Percentiles rank a stretch among this genome's conserved stretches.
phyloP scores from a whole-genome alignment of 2,888 invertebrate genomes.

The Heliconius sara region DNA sequence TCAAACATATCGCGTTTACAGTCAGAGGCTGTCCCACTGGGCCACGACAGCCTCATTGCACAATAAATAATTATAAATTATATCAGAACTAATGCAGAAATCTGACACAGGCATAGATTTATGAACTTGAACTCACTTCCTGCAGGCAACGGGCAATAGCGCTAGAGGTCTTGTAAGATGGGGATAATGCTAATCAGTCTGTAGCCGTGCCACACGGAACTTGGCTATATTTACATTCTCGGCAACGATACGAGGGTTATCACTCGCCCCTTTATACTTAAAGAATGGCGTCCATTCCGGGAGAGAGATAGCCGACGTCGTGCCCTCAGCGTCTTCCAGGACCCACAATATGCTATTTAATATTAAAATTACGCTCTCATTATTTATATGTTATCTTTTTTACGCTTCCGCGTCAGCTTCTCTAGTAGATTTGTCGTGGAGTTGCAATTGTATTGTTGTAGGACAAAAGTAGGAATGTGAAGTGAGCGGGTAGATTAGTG shows the following conservation, averaged over 20 bases:
- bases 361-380: conserved; percentile 47
- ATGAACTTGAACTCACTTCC: conserved; percentile 23
- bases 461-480: conserved; percentile 19
- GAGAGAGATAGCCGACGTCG: conserved; percentile 36
- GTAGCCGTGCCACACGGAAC: conserved; percentile 48
- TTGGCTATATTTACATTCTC: conserved; percentile 62
- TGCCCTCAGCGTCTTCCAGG: conserved; percentile 7
- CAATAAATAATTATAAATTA: not conserved
- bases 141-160: conserved; percentile 10
- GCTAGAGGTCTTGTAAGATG: conserved; percentile 37
- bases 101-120: conserved; percentile 10
- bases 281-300: conserved; percentile 46
- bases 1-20: not conserved
- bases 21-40: not conserved
- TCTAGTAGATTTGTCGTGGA: conserved; percentile 1
- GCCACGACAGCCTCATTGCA: not conserved
- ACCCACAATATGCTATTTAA: conserved; percentile 37
- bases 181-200: conserved; percentile 37
- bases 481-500: not conserved
- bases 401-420: conserved; percentile 38
- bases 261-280: conserved; percentile 62
- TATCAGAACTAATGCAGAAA: not conserved
- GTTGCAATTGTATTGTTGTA: conserved; percentile 9
- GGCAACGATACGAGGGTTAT: conserved; percentile 66
- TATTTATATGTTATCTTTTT: conserved; percentile 46